Conservation (phyloP, 2,888 invertebrate species). For the Antheraea yamamai region DNA sequence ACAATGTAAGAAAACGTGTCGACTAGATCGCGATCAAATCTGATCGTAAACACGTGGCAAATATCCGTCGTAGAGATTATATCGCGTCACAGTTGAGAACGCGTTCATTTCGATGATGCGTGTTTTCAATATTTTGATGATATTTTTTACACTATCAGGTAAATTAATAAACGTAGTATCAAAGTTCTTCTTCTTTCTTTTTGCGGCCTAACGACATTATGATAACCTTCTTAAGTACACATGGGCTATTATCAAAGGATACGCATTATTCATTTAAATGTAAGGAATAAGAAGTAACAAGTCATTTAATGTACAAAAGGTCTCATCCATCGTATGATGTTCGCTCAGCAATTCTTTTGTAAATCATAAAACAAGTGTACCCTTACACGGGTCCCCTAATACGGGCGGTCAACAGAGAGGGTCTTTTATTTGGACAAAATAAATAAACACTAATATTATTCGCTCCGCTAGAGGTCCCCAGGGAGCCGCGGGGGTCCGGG, state of each 20-base stretch:
- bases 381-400: constrained; percentile 21
- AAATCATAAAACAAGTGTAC: constrained; percentile 17
- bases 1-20: no score
- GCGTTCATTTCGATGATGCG: no score
- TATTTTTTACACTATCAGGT: no score
- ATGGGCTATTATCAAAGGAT: not conserved
- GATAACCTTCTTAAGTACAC: not conserved
- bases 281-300: not conserved
- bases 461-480: constrained; percentile 4
- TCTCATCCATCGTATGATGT: not conserved
- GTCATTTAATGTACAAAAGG: not conserved
- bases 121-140: no score
- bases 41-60: no score
- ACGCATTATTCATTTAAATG: not conserved
- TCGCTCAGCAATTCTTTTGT: constrained; percentile 17
- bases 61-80: no score
- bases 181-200: no score
- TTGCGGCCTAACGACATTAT: not conserved
- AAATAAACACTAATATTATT: constrained; percentile 27
- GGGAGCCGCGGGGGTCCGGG: constrained; percentile 2
- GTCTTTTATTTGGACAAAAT: constrained; percentile 28
- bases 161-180: no score
- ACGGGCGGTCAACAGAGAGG: constrained; percentile 25
- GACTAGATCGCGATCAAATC: no score
- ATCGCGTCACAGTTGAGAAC: no score